Evolutionary conservation across 2,888 invertebrate genomes (phyloP), one percentile per base, ranked within the genome.

Genomic region (Piscicola geometra): DNA sequence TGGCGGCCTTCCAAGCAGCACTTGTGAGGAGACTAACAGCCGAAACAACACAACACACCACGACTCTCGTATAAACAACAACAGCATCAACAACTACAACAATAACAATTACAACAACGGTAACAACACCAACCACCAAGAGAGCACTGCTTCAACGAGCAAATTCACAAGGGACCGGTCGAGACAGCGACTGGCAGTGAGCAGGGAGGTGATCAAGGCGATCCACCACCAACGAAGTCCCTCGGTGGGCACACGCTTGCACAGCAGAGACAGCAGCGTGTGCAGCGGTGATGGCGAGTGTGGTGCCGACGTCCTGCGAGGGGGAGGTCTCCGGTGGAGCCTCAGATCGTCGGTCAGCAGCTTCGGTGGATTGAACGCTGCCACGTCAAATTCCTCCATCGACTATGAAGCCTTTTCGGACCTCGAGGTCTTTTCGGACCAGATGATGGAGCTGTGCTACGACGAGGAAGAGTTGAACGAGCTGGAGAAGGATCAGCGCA

Each of bases 381-480:
- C 60, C 21, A 25, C 60, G 9, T 56, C 60, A 18, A 3, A 18
- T 9, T 18, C n/a, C n/a, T 25, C n/a, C 3, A 56, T 25, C 60
- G 5, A n/a, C 25, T 47, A 9, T 47, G 9, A 9, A 15, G 50
- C 21, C 50, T 47, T 47, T 21, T 18, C 21, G 3, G 60, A 56
- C 60, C n/a, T 56, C 9, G 60, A 56, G 21, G 60, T 56, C n/a
- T 56, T 56, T 21, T 25, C 60, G 3, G 60, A 56, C 60, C 5
- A 56, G 60, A 56, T 56, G 60, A 56, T 56, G 60, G n/a, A 56
- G 15, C 25, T 56, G n/a, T 56, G 60, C 25, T 56, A 56, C 25
- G 60, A 56, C 25, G 60, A 56, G 3, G 60, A 56, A 9, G 60
- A 56, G 60, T 56, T 56, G 60, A 21, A 21, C 3, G 21, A 25